Evolutionary conservation across 2,888 invertebrate species (phyloP).

Genomic region (Eupithecia dodoneata): DNA sequence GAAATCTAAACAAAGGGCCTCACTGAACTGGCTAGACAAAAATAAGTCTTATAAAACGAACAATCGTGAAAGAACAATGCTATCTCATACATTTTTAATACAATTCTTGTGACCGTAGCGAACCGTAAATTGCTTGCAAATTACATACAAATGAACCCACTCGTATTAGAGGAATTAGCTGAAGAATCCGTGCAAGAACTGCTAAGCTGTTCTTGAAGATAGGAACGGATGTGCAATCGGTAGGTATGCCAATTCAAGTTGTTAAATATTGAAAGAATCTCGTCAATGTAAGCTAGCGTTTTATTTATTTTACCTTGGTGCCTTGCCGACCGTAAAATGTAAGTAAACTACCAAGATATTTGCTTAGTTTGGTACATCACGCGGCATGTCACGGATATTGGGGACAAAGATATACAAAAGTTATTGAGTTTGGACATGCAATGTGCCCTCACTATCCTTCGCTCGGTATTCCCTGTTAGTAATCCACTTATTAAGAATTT

Average conservation of each 20-base stretch:
- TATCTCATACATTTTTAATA: constrained; percentile 67
- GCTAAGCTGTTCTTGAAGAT: constrained; percentile 8
- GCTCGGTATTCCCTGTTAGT: constrained; percentile 61
- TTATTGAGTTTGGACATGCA: constrained; percentile 38
- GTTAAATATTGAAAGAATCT: constrained; percentile 5
- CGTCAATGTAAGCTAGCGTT: not conserved
- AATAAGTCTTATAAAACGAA: constrained; percentile 53
- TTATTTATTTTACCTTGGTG: constrained; percentile 3
- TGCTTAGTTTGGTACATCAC: constrained; percentile 4
- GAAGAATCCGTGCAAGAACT: constrained; percentile 49
- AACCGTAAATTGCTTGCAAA: constrained; percentile 51
- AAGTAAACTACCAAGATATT: not conserved
- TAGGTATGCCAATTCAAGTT: constrained; percentile 20
- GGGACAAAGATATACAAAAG: constrained; percentile 9
- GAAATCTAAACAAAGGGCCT: constrained; percentile 47
- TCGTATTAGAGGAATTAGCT: constrained; percentile 38
- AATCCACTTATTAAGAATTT: constrained; percentile 58
- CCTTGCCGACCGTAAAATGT: not conserved
- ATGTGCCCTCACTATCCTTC: constrained; percentile 42
- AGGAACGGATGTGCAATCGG: constrained; percentile 16
- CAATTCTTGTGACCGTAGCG: constrained; percentile 60
- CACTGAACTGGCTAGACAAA: constrained; percentile 27
- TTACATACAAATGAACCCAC: constrained; percentile 47
- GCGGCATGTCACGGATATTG: constrained; percentile 7
- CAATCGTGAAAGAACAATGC: constrained; percentile 63